Base-by-base conservation (phyloP, 2,888 invertebrate species). In the Parnassius mnemosyne region DNA sequence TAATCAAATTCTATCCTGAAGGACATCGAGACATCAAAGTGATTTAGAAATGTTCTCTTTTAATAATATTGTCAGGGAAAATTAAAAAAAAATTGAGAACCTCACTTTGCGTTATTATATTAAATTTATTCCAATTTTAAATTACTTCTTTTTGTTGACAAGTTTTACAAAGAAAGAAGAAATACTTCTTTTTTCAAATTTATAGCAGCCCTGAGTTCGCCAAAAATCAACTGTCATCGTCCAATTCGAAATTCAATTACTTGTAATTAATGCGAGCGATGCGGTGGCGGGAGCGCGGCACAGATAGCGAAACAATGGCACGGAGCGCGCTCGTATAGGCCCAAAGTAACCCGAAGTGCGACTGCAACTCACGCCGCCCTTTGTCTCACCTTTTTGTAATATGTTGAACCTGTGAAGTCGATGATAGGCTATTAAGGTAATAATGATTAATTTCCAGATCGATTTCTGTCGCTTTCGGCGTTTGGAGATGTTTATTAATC, bases 181-280 rank as follows among this genome's bases (percentile, higher is more conserved):
- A 50, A 50, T 10, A 20, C 46, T n/a, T 12, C 47, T 42, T 41
- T 53, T 55, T 55, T 55, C 41, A 9, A 7, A 43, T 13, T 2
- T 1, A 55, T 51, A 54, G 59, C 54, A 61, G 53, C 64, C 54
- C 58, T 54, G 52, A 78, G 83, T 83, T 84, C 87, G 89, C 85
- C 81, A 92, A 93, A 93, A 92, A 84, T 87, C 87, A 89, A 93
- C 90, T 92, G 92, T 93, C 93, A 93, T 93, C 92, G 88, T 92
- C 87, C 93, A 93, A 93, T 93, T 93, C 93, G 90, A 93, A 93
- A 92, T 92, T 93, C 92, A 93, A 93, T 93, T 92, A 92, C 87
- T 80, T 88, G 92, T 93, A 93, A 93, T 93, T 93, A 93, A 92
- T 89, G 84, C 85, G 83, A 80, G 77, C 83, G 82, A 83, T 79